Evolutionary conservation across 1,140 invertebrate genomes (phyloP).

Genomic region (Orchesella cincta): DNA sequence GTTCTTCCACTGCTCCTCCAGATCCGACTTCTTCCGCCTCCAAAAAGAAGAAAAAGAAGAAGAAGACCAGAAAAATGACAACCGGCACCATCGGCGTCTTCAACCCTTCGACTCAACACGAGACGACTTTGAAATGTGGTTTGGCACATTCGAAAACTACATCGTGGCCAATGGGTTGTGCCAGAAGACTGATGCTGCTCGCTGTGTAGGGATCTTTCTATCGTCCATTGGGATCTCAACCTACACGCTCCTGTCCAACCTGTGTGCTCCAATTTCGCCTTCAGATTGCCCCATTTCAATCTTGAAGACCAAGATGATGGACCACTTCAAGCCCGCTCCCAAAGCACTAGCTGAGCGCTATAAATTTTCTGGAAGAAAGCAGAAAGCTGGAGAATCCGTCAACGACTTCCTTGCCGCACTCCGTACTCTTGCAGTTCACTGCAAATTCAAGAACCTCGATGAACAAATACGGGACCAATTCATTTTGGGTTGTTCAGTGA

Average conservation of each 20-base stretch:
- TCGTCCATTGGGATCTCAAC: constrained; percentile 9
- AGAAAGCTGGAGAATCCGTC: constrained; percentile 40
- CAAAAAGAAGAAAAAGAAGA: no score
- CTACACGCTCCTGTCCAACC: constrained; percentile 1
- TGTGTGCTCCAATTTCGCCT: constrained; percentile 14
- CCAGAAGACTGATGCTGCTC: background rate
- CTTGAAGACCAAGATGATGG: background rate
- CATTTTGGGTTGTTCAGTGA: constrained; percentile 35
- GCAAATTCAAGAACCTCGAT: constrained; percentile 43
- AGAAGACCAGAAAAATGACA: background rate
- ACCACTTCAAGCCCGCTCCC: constrained; percentile 33
- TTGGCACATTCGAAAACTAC: background rate
- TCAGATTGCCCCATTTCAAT: background rate
- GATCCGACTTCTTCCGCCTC: no score
- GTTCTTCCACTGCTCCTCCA: no score
- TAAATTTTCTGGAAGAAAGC: constrained; percentile 38
- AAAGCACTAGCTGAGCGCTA: constrained; percentile 37
- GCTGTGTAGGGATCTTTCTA: background rate
- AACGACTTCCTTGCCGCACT: constrained; percentile 41
- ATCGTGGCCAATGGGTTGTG: background rate
- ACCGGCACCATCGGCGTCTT: background rate
- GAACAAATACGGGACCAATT: constrained; percentile 42
- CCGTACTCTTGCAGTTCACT: constrained; percentile 35
- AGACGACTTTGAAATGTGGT: constrained; percentile 29
- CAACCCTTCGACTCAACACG: background rate